A percentile compares a stretch with the other conserved stretches of the same genome.
Conservation (phyloP, 2,797 vertebrate species). For the Adelosebastes latens region DNA sequence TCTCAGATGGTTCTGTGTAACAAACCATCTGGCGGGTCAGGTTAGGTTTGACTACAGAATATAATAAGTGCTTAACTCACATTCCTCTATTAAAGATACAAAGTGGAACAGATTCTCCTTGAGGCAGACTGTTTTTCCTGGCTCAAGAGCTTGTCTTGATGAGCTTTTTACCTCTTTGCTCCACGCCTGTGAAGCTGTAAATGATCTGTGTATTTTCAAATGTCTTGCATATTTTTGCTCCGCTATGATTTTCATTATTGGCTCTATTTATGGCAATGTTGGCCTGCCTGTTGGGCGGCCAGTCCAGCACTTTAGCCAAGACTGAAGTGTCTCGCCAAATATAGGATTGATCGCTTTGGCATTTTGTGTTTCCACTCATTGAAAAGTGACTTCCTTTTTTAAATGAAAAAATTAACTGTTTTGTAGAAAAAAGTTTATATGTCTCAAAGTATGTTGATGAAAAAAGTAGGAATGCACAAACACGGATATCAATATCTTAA, state of each 20-base stretch:
- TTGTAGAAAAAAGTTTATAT: not conserved
- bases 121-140: not conserved
- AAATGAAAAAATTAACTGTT: not conserved
- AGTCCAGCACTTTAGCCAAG: not conserved
- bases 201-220: not conserved
- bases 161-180: not conserved
- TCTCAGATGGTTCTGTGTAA: not conserved
- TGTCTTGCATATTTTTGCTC: not conserved
- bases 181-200: not conserved
- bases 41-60: not conserved
- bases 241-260: not conserved
- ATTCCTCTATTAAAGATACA: not conserved
- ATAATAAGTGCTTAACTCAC: not conserved
- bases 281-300: not conserved
- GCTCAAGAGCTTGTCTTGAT: not conserved
- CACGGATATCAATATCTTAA: not conserved
- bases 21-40: not conserved
- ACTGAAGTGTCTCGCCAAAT: not conserved
- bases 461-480: not conserved
- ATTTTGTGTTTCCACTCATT: not conserved
- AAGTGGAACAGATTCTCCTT: not conserved
- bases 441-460: not conserved
- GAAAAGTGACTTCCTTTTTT: not conserved
- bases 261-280: not conserved
- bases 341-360: not conserved